These are phyloP conservation scores for Caranx ignobilis DNA, from an alignment of 2,113 vertebrate genomes.

Conservation along the genomic window DNA sequence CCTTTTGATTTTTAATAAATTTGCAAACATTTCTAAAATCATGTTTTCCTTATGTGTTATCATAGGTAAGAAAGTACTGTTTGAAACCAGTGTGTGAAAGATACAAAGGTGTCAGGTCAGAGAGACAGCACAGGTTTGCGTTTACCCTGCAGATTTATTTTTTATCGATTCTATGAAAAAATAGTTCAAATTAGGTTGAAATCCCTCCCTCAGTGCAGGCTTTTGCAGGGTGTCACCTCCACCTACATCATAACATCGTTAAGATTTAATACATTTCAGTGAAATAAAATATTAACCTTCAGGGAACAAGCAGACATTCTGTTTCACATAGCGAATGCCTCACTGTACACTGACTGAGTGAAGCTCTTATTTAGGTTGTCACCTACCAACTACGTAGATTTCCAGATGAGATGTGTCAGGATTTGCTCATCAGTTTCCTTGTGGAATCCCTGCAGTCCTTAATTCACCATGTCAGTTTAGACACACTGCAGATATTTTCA, in stretches of 20 bases:
- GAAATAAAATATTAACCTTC: not conserved
- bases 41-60: no score
- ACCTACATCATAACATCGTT: not conserved
- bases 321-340: not conserved
- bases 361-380: not conserved
- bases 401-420: not conserved
- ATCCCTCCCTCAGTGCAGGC: not conserved
- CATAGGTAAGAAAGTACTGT: no score
- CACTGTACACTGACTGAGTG: not conserved
- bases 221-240: not conserved
- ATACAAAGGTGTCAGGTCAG: no score
- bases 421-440: constrained; percentile 1
- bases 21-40: no score
- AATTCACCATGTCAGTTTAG: constrained; percentile 8
- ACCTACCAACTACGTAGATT: not conserved
- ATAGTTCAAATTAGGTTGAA: not conserved
- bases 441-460: constrained; percentile 14
- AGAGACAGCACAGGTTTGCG: no score
- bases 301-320: not conserved
- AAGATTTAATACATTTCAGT: not conserved
- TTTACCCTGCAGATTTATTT: no score
- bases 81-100: no score
- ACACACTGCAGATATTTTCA: constrained; percentile 9
- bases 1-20: no score
- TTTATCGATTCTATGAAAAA: no score